Base-by-base conservation (phyloP, 1,140 invertebrate genomes). In the Hycleus phaleratus region DNA sequence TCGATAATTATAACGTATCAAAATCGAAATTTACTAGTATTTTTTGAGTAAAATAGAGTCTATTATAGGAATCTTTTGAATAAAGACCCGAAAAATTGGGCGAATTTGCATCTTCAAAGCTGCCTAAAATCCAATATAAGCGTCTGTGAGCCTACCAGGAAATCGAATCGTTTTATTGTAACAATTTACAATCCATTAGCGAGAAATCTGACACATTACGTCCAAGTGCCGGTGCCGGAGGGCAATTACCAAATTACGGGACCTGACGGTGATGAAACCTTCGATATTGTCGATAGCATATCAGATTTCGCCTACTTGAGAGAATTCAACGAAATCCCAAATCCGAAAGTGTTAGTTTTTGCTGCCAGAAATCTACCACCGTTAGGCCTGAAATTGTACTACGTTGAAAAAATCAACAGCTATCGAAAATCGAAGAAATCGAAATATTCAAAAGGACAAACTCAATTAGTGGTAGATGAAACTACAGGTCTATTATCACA, bases 181-280 rank as follows among this genome's bases (percentile, higher is more conserved):
- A 81, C 84, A 0, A 61, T 91, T 2, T 90, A 91, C 69, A 97
- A 97, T 74, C 89, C 92, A 0, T 64, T 88, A 4, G 85, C 84
- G 40, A 79, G 82, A 38, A 70, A 76, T 38, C 76, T 86, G 0
- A 76, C 79, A 9, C 75, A 80, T 46, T 84, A 82, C 62, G 74
- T 93, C 7, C 78, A 86, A 7, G 24, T 95, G 8, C 92, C 93
- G 0, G 85, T 88, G 71, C 5, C 77, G 74, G 40, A 69, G 72
- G 57, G 49, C 11, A 72, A 74, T 8, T 93, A 71, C 68, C 71
- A 68, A 2, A 81, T 93, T 8, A 74, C 73, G 39, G 64, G 58
- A 53, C 53, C 58, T 32, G 44, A 66, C 44, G 66, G 68, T 66
- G 58, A 52, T 43, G 49, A 26, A 43, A n/a, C 26, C 12, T 61